Evolutionary conservation across 2,113 vertebrate genomes (phyloP), one percentile per base, ranked within the genome.

Genomic region (Psittacara wagleri): DNA sequence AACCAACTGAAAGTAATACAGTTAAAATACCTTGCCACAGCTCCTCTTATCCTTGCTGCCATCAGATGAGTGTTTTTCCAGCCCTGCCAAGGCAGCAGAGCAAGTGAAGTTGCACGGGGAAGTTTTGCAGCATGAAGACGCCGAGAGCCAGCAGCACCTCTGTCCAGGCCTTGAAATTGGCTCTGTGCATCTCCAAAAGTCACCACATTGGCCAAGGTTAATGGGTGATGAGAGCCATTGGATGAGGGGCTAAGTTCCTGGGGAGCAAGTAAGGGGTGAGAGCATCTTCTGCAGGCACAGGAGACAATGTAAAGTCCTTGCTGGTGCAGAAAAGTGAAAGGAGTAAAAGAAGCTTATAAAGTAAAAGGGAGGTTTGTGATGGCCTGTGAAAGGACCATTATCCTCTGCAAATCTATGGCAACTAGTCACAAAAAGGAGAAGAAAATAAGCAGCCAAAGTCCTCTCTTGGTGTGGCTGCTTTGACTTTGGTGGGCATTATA

Each of bases 1-100:
- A 96, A 97, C 92, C 88, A 94, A 88, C 96, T 96, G 96, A 97
- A 91, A 96, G 91, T 94, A 96, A 97, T 92, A 94, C 83, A 93
- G 93, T 86, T 96, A 88, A 97, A 95, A 79, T 23, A 76, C 69
- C 77, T 76, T 64, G 57, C 62, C 73, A 68, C 4, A 0, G 57
- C 16, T 83, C 41, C 76, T 49, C 51, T 83, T 69, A n/a, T 68
- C 51, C 31, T 43, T 0, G 1, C 31, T 78, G 68, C 39, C 0
- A 0, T 14, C 49, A 75, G 49, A 35, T 1, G 19, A 48, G 37
- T 3, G 2, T 54, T 73, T 49, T 29, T 69, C 55, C 41, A 62
- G 66, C 41, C 3, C 13, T 27, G 17, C n/a, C 6, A 1, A 0
- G 0, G 54, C 2, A 13, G 52, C 77, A 78, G 49, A 48, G n/a